Evolutionary conservation across 2,888 invertebrate genomes (phyloP), one percentile per base, ranked within the genome.

Genomic region (Cantharis nigra): DNA sequence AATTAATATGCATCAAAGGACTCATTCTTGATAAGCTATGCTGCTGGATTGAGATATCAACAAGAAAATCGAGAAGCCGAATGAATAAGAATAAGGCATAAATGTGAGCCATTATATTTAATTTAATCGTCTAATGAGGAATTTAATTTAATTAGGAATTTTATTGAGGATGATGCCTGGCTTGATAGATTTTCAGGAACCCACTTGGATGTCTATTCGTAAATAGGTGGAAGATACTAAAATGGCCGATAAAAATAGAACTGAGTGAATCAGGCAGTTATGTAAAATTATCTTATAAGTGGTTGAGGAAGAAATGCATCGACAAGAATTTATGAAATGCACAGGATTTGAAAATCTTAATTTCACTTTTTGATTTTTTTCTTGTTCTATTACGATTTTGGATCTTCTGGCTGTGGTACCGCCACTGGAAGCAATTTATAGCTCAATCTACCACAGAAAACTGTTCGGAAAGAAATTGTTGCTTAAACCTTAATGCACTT

Each of bases 1-100:
- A 76, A 76, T 76, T 76, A 76, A 67, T 76, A 18, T 23, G 72
- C 69, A 70, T 63, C 71, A 75, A 75, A 75, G 67, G 69, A 14
- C 65, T 33, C 23, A 65, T 71, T 75, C 71, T 67, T 26, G 65
- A 20, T 67, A 49, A 49, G 5, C 1, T 49, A 49, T 33, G 33
- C 13, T 11, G 11, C 11, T 13, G 33, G 33, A 33, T 33, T 33
- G 33, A 49, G 49, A 49, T 49, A 49, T 49, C 49, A 49, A 49
- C 49, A 49, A 49, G 49, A 49, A 13, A 49, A 49, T 49, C 49
- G 49, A 49, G 49, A 13, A 49, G n/a, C n/a, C n/a, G n/a, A 49
- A 49, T n/a, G 49, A 49, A 49, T 49, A n/a, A n/a, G 49, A 49
- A 49, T 49, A n/a, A n/a, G 49, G 49, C 49, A 49, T 49, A 49